Percentiles rank a stretch among this genome's conserved stretches.
These are phyloP conservation scores for Parus major DNA, from an alignment of 2,113 vertebrate genomes.

Conservation along the genomic window DNA sequence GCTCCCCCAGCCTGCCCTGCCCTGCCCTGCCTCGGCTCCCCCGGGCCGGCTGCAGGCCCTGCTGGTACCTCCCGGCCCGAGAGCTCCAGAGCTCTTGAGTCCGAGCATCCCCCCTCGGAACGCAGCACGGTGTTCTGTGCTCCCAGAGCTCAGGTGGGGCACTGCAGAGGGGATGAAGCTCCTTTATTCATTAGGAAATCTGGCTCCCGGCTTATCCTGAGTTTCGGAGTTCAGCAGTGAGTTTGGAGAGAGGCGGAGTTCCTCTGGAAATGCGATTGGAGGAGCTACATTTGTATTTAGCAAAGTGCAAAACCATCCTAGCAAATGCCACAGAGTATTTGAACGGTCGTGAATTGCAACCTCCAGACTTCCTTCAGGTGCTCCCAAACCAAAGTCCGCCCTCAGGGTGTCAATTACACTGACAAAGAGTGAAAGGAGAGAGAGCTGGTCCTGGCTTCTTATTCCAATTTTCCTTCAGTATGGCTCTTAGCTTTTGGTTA, in stretches of 20 bases:
- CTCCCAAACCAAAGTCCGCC: not conserved
- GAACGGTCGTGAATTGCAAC: accelerated
- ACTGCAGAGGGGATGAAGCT: not conserved
- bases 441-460: not conserved
- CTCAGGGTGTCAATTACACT: not conserved
- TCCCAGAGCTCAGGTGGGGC: accelerated
- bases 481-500: not conserved
- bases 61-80: not conserved
- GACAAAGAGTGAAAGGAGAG: not conserved
- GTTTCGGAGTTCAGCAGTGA: not conserved
- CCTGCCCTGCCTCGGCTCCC: too few species aligned
- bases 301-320: not conserved
- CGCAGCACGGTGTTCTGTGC: accelerated
- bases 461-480: not conserved
- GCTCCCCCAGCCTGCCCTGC: too few species aligned
- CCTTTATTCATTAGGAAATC: too few species aligned
- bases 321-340: not conserved
- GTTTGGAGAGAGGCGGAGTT: not conserved
- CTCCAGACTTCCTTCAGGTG: not conserved
- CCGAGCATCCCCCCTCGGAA: accelerated
- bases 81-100: not conserved
- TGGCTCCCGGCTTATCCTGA: not conserved
- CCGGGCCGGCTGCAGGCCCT: not conserved
- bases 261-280: not conserved
- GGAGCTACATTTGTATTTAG: not conserved